These are phyloP conservation scores for Gavia stellata DNA, from an alignment of 2,113 vertebrate species.

Conservation along the genomic window DNA sequence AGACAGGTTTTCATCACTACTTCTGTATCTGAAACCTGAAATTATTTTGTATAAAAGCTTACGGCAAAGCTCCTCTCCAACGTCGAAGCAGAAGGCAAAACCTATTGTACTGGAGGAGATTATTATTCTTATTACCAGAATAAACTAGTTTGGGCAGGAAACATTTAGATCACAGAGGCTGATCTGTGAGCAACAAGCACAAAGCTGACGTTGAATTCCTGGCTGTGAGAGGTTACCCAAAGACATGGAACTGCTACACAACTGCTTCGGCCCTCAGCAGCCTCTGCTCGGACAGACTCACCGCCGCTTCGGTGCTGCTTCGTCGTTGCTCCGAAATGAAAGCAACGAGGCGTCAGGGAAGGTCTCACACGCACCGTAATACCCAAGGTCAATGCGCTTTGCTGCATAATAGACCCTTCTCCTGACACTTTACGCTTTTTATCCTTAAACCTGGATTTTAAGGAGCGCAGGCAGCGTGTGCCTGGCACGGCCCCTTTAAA, in stretches of 20 bases:
- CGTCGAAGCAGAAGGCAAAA: neutral
- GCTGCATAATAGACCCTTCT: neutral
- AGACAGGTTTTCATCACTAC: neutral
- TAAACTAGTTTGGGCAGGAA: neutral
- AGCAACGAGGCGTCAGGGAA: neutral
- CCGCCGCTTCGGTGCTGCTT: too few species aligned
- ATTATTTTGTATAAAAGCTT: neutral
- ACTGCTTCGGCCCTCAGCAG: neutral
- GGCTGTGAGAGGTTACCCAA: neutral
- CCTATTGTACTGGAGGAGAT: neutral
- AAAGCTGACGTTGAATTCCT: neutral
- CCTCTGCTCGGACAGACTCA: neutral
- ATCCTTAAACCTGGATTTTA: rapidly evolving
- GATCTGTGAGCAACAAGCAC: neutral
- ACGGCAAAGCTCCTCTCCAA: neutral
- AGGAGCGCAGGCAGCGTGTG: rapidly evolving
- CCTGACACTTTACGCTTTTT: rapidly evolving
- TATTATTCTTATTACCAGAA: neutral
- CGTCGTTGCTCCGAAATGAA: neutral
- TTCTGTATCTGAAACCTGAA: neutral
- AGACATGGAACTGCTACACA: neutral
- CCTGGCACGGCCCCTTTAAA: slow-evolving; percentile 53
- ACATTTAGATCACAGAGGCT: neutral
- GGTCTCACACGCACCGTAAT: neutral
- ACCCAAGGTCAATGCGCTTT: neutral